Evolutionary conservation across 2,113 vertebrate genomes (phyloP).

Genomic region (Rhagologus leucostigma): DNA sequence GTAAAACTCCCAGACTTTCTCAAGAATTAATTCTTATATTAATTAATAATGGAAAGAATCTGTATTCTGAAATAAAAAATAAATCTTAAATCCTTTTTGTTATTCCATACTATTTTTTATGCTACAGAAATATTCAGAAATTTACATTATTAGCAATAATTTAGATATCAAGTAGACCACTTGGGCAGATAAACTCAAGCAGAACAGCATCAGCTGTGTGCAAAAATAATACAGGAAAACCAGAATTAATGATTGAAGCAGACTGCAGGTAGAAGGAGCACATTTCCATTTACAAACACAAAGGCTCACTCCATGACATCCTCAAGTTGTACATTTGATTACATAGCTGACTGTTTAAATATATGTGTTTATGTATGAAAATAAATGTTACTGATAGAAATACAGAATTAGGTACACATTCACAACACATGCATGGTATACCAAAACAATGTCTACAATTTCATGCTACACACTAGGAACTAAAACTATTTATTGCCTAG

Average conservation of each 20-base stretch:
- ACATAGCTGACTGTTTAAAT: background rate
- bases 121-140: background rate
- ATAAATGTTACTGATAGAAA: background rate
- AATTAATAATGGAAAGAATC: background rate
- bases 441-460: background rate
- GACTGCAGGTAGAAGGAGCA: background rate
- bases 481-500: background rate
- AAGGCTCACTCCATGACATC: background rate
- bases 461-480: background rate
- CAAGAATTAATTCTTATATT: background rate
- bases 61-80: background rate
- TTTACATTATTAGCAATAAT: background rate
- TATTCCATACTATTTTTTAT: background rate
- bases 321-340: background rate
- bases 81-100: background rate
- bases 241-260: background rate
- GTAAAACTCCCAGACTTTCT: background rate
- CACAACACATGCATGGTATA: background rate
- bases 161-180: background rate
- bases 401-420: background rate
- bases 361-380: background rate
- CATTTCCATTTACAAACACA: background rate
- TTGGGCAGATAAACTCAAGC: background rate
- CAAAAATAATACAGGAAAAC: background rate
- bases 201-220: background rate